A percentile compares a stretch with the other conserved stretches of the same genome.
These are phyloP conservation scores for Drosophila bunnanda DNA, from an alignment of 2,888 invertebrate species.

Conservation along the genomic window DNA sequence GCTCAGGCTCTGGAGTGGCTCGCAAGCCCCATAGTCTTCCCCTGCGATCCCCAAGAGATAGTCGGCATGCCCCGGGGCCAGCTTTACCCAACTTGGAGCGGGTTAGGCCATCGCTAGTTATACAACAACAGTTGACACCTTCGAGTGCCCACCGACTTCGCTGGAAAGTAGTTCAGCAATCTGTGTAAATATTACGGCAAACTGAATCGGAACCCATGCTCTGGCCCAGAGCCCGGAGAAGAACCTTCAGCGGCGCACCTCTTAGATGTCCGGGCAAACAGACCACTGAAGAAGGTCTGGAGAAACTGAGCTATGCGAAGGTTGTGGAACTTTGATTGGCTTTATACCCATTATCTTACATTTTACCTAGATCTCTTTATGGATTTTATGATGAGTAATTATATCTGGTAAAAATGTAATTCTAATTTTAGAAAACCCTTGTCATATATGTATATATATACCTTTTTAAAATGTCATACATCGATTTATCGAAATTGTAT, in stretches of 20 bases:
- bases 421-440: too few relatives aligned
- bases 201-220: constrained; percentile 34
- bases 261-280: constrained; percentile 56
- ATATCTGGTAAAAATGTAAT: neutral
- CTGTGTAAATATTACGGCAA: constrained; percentile 60
- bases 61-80: constrained; percentile 28
- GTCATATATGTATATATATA: neutral
- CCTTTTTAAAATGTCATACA: neutral
- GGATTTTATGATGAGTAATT: neutral
- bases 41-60: constrained; percentile 37
- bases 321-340: neutral
- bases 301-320: neutral
- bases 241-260: constrained; percentile 50
- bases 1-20: constrained; percentile 54
- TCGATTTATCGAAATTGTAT: too few relatives aligned
- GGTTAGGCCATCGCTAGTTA: constrained; percentile 53
- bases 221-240: constrained; percentile 5
- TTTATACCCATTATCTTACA: neutral
- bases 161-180: constrained; percentile 70
- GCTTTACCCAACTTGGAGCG: constrained; percentile 15
- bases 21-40: constrained; percentile 17
- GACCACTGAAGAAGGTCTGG: constrained; percentile 30
- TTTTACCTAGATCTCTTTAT: neutral
- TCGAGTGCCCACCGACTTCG: constrained; percentile 57
- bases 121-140: constrained; percentile 69